Base-by-base conservation (phyloP, 2,888 invertebrate genomes). In the Mythimna pallens region DNA sequence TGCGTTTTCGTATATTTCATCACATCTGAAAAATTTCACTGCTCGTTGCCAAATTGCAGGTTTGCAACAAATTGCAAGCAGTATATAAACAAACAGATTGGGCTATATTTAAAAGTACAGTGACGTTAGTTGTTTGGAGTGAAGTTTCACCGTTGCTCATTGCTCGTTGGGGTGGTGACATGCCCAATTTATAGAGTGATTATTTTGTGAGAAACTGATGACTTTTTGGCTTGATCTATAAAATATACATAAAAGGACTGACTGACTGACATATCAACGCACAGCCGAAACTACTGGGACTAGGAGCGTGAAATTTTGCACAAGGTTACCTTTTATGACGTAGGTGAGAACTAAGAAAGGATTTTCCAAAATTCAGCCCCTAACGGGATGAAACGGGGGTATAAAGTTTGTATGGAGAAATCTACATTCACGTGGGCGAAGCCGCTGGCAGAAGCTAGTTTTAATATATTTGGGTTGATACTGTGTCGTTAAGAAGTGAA, bases 51-150 rank as follows among this genome's bases (percentile, higher is more conserved):
- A 81, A 81, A 72, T 73, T 77, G 73, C 63, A 82, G 58, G 57
- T 57, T 75, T 78, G 81, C 84, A 76, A 68, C 61, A 68, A 76
- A 76, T 59, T 81, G 78, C 73, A 73, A 64, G 66, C 67, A 66
- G 68, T 70, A 70, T 61, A 72, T 76, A 82, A 85, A 85, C 79
- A 85, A 81, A 82, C 77, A 73, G 52, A 78, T 70, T 76, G 62
- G 25, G 67, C 58, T 80, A 63, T 74, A 74, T 79, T 79, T 77
- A 77, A 66, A 72, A 36, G 68, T 66, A 68, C 57, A 74, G 47
- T 77, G 76, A 73, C 58, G 68, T 58, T 54, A 57, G 63, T 63
- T 62, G 30, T 34, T 34, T 58, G 22, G 71, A 43, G 17, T 36
- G 54, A 59, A 52, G 10, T 52, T 61, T 63, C 70, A 59, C 70